Base-by-base conservation (phyloP, 1,140 invertebrate genomes). In the Drosophila eugracilis region DNA sequence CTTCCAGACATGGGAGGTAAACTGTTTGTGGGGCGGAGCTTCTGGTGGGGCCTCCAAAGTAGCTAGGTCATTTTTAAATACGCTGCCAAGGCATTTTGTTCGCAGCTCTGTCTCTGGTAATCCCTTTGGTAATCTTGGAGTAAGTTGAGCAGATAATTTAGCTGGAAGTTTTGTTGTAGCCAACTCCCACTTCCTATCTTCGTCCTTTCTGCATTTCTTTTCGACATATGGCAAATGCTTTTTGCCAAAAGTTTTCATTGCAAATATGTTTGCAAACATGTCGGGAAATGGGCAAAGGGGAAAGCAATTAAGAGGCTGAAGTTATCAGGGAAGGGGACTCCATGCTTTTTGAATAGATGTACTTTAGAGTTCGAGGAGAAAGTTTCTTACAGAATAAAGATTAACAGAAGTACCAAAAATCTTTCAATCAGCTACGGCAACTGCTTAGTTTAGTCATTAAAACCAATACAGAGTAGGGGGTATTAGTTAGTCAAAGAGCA, bases 41-140 rank as follows among this genome's bases (percentile, higher is more conserved):
- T 14, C 21, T 12, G 4, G 19, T 17, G 55, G 4, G 30, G 19
- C 24, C 37, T 15, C 30, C 42, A 59, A 41, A 52, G 53, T 63
- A 45, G 76, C 55, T 62, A 19, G 65, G 58, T 66, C 45, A 80
- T 76, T 80, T 80, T 80, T 80, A 80, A 80, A 80, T 75, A 79
- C 71, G 67, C 67, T 50, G 17, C 59, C 55, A 41, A 58, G 62
- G 54, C 53, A 21, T 49, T 66, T 58, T 65, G 66, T 42, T 45
- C 47, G 52, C 54, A 50, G 42, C 65, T 47, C 32, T 32, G 55
- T 47, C 48, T 47, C 52, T 75, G 30, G 72, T 75, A 75, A 80
- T 75, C 77, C 66, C 65, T 37, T 48, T 66, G 65, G 72, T 80
- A 80, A 80, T 80, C 77, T 71, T 34, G 28, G 45, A 39, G 49